Percentiles rank a stretch among this genome's conserved stretches.
phyloP scores from a whole-genome alignment of 2,113 vertebrate genomes.

The Notothenia rossii region DNA sequence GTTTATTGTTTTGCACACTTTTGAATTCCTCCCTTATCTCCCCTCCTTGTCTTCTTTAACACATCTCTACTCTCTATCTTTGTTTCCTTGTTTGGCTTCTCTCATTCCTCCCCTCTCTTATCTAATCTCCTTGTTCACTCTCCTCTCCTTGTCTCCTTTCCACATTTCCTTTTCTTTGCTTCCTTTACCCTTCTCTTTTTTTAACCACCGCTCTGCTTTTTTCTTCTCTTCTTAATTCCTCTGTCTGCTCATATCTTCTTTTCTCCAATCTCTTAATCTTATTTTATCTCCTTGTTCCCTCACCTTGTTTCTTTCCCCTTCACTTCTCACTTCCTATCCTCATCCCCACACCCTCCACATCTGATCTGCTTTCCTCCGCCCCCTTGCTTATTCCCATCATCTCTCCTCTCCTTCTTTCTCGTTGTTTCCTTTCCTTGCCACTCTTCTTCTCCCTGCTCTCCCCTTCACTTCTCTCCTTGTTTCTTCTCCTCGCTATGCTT shows the following conservation, averaged over 20 bases:
- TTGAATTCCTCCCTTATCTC: not conserved
- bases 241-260: not conserved
- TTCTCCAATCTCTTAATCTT: not conserved
- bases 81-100: too few relatives aligned
- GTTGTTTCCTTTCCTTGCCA: not conserved
- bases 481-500: not conserved
- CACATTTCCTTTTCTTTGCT: not conserved
- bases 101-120: too few relatives aligned
- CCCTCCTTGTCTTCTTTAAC: not conserved
- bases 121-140: too few relatives aligned
- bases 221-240: not conserved
- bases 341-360: not conserved
- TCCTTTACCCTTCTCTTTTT: not conserved
- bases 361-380: not conserved
- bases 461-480: fast-evolving
- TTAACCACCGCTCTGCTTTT: too few relatives aligned
- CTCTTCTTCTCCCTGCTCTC: not conserved
- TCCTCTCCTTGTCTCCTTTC: not conserved
- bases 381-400: not conserved
- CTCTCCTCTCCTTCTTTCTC: not conserved
- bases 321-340: not conserved
- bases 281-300: not conserved
- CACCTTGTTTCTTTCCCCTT: too few relatives aligned
- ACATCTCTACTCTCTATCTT: too few relatives aligned
- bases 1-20: too few relatives aligned